Base-by-base conservation (phyloP, 2,888 invertebrate genomes). In the Drosophila vallismaia region DNA sequence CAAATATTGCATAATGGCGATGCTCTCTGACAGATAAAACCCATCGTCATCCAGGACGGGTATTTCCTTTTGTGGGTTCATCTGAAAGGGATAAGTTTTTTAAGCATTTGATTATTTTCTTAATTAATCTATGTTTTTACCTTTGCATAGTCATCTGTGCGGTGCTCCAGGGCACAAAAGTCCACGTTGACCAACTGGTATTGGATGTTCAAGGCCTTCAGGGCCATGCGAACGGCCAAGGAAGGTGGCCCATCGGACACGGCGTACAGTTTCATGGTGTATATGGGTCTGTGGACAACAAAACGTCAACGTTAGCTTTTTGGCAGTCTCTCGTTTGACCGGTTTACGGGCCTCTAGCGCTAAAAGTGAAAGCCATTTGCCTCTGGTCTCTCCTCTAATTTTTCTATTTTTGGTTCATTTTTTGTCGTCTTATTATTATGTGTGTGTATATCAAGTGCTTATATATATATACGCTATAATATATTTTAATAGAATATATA, bases 241-340 rank as follows among this genome's bases (percentile, higher is more conserved):
- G 96, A 95, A 52, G 96, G 96, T 1, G 96, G 96, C 1, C 96
- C 96, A 92, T 96, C 96, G 3, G 94, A 94, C 54, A 96, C 94
- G 49, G 94, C 93, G 86, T 96, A 96, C 45, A 96, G 89, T 88
- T 95, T 95, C 89, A 96, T 92, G 31, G 85, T 79, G 54, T 78
- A 85, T 63, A 85, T 82, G 55, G 83, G 78, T 73, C 90, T 90
- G 63, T 24, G 40, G 48, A 3, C 26, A 74, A 48, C 31, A 71
- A 50, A 44, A 36, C 58, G 38, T 24, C 9, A 2, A 26, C 8
- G 36, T 53, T 49, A 49, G 42, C 26, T 59, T 36, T 36, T 12
- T 33, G 44, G 52, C 40, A 29, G 33, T 12, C 40, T 36, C 49
- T 67, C 24, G 66, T 49, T 38, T 40, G 86, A 82, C 81, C 80